These are phyloP conservation scores for Embidobia sp. DNA, from an alignment of 2,888 invertebrate genomes.

Conservation along the genomic window DNA sequence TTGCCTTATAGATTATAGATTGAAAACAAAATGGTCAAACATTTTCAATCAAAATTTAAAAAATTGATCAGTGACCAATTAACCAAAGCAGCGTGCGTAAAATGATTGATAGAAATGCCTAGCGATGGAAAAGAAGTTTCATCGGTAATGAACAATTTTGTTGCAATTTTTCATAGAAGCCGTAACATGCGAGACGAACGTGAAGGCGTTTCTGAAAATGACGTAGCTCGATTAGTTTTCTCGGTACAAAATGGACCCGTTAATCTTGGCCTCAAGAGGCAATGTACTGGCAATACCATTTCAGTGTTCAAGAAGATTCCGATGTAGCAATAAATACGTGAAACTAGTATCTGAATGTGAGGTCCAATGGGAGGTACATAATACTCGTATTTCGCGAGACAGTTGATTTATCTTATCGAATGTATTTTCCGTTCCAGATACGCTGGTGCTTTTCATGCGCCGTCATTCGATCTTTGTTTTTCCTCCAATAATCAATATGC, in stretches of 20 bases:
- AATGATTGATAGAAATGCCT: too few relatives aligned
- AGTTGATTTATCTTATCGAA: constrained; percentile 60
- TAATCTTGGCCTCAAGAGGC: constrained; percentile 61
- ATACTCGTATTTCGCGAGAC: constrained; percentile 55
- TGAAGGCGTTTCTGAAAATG: constrained; percentile 49
- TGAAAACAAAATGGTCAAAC: too few relatives aligned
- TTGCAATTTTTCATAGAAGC: constrained; percentile 38
- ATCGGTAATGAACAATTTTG: constrained; percentile 10
- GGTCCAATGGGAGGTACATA: constrained; percentile 53
- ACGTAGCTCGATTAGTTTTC: constrained; percentile 58
- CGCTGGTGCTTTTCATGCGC: constrained; percentile 47
- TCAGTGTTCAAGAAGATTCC: constrained; percentile 57
- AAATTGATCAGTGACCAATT: too few relatives aligned
- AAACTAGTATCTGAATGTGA: constrained; percentile 55
- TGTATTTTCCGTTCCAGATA: constrained; percentile 53
- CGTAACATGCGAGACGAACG: constrained; percentile 38
- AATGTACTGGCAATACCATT: constrained; percentile 61
- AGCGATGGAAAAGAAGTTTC: background rate
- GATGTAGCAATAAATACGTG: constrained; percentile 61
- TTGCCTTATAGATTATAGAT: too few relatives aligned
- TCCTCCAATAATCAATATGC: constrained; percentile 53
- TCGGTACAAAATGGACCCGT: constrained; percentile 53
- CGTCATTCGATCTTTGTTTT: constrained; percentile 52
- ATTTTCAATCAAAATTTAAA: too few relatives aligned
- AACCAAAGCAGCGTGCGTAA: too few relatives aligned